A percentile compares a stretch with the other conserved stretches of the same genome.
phyloP scores from a whole-genome alignment of 2,888 invertebrate species.

The Hirtodrosophila histrioides region DNA sequence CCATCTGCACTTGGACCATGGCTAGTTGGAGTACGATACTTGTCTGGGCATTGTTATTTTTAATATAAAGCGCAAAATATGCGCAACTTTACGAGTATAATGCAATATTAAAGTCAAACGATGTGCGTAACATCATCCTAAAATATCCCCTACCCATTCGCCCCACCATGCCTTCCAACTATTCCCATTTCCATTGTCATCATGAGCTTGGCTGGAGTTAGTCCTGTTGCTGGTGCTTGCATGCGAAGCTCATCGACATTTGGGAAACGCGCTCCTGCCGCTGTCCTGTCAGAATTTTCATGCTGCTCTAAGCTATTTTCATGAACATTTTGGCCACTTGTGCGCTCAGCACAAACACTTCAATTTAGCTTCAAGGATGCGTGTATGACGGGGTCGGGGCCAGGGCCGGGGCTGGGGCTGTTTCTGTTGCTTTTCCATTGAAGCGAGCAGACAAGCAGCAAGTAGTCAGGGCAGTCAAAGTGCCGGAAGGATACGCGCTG shows the following conservation, averaged over 20 bases:
- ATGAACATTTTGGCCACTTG: slow-evolving; percentile 77
- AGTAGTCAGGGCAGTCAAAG: slow-evolving; percentile 59
- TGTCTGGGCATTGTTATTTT: slow-evolving; percentile 24
- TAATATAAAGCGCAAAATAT: slow-evolving; percentile 50
- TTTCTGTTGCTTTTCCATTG: slow-evolving; percentile 22
- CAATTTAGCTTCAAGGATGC: slow-evolving; percentile 75
- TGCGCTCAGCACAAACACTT: slow-evolving; percentile 75
- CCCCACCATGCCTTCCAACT: neutral
- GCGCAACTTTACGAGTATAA: slow-evolving; percentile 34
- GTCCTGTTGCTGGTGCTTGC: slow-evolving; percentile 33
- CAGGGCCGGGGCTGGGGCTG: neutral
- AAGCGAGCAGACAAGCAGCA: slow-evolving; percentile 58
- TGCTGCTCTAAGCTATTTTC: slow-evolving; percentile 76
- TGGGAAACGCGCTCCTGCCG: slow-evolving; percentile 7
- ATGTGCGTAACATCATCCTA: slow-evolving; percentile 59
- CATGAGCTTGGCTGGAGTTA: slow-evolving; percentile 29
- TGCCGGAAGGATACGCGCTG: slow-evolving; percentile 63
- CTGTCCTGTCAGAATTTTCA: slow-evolving; percentile 64
- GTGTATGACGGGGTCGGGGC: slow-evolving; percentile 34
- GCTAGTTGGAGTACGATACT: too few species aligned
- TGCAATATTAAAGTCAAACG: slow-evolving; percentile 65
- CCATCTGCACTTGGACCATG: neutral
- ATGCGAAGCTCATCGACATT: slow-evolving; percentile 36
- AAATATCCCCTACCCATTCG: slow-evolving; percentile 1
- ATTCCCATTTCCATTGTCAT: slow-evolving; percentile 39